A percentile compares a stretch with the other conserved stretches of the same genome.
phyloP scores from a whole-genome alignment of 2,888 invertebrate species.

The Sphaeridia pumilis region DNA sequence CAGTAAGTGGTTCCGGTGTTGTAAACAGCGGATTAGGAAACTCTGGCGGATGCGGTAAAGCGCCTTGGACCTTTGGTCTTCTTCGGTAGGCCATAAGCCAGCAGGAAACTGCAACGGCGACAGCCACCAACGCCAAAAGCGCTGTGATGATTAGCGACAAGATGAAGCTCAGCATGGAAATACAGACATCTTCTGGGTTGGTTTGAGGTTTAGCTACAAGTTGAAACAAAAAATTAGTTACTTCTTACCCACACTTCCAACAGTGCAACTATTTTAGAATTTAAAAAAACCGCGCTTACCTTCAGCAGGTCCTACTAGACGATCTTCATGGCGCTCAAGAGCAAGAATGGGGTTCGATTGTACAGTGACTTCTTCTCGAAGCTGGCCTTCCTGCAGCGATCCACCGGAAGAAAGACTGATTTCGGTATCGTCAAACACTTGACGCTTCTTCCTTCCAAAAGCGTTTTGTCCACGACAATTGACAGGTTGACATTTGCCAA shows the following conservation, averaged over 20 bases:
- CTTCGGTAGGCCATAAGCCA: conserved; percentile 90
- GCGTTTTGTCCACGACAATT: conserved; percentile 86
- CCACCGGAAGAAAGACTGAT: conserved; percentile 23
- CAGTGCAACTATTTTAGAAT: too few species aligned
- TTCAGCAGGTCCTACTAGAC: conserved; percentile 64
- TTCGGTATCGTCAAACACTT: conserved; percentile 24
- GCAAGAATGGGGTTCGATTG: conserved; percentile 84
- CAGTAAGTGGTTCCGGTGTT: conserved; percentile 64
- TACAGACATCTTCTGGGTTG: conserved; percentile 65
- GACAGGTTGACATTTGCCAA: conserved; percentile 88
- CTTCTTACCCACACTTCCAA: too few species aligned
- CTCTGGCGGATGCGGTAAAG: conserved; percentile 86
- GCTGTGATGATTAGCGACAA: conserved; percentile 86
- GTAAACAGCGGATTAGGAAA: conserved; percentile 89
- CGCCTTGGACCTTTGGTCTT: conserved; percentile 73
- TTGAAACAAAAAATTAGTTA: too few species aligned
- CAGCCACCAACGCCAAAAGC: conserved; percentile 77
- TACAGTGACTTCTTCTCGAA: conserved; percentile 84
- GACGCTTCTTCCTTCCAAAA: conserved; percentile 57
- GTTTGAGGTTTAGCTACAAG: conserved; percentile 27
- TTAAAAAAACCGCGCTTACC: conserved; percentile 43
- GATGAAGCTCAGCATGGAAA: conserved; percentile 84
- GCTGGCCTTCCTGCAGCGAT: conserved; percentile 54
- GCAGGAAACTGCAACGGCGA: conserved; percentile 87
- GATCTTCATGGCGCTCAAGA: conserved; percentile 70